Evolutionary conservation across 2,888 invertebrate species (phyloP), one percentile per base, ranked within the genome.

Genomic region (Drosophila meridiana): DNA sequence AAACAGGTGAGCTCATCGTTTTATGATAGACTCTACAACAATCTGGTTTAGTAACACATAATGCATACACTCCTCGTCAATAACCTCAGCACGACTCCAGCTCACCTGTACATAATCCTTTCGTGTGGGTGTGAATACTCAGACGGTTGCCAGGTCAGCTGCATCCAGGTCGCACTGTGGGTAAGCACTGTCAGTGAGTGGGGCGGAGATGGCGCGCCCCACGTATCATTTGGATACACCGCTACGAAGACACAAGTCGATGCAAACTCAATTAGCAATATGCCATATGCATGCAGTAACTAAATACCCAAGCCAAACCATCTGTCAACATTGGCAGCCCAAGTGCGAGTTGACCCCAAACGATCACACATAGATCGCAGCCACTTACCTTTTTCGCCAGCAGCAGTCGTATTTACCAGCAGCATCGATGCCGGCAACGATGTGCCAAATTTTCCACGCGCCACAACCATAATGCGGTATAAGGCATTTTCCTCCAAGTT

Each of bases 61-160:
- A n/a, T 40, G 7, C 26, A 9, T 26, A 9, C 26, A 30, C 50
- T 1, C 38, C 26, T 20, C 32, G 0, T 7, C 34, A 36, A 13
- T 6, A n/a, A 7, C 36, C 11, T 3, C n/a, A 1, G 2, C 8
- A 20, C n/a, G 13, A 52, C 30, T 9, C 13, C 28, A 14, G 47
- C 94, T 92, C 92, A 96, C 96, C 95, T 95, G 93, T 97, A 97
- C 1, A 94, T 94, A 65, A 97, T 95, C 88, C 95, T 95, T 92
- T 97, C 97, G 61, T 96, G 95, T 0, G 97, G 97, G 91, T 96
- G 96, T 45, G 96, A 96, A 93, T 96, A 96, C 93, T 96, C 96
- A 4, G 97, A 97, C 4, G 97, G 97, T 89, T 97, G 96, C 97
- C 97, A 97, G 13, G 95, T 94, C 62, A 97, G 94, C 0, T 96